Percentiles rank a stretch among this genome's conserved stretches.
Conservation (phyloP, 2,797 vertebrate genomes). For the Gastrophryne carolinensis region DNA sequence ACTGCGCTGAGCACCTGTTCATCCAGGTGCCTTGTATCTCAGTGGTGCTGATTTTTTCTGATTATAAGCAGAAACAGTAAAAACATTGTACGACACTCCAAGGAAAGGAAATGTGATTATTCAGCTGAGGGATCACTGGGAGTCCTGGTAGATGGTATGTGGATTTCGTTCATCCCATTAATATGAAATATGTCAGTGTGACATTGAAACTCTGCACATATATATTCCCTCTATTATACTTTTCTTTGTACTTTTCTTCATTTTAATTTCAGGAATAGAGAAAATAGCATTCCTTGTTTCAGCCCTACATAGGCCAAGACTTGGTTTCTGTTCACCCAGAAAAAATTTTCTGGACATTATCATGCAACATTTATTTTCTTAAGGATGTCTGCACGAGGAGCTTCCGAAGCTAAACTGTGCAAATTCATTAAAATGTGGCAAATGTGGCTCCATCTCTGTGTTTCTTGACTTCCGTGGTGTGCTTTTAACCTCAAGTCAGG, state of each 20-base stretch:
- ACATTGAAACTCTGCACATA: not conserved
- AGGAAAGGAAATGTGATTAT: slow-evolving; percentile 1
- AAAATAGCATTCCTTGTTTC: not conserved
- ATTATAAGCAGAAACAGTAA: slow-evolving; percentile 5
- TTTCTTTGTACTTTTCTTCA: too few relatives aligned
- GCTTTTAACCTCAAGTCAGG: too few relatives aligned
- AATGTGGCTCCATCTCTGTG: too few relatives aligned
- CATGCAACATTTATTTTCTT: too few relatives aligned
- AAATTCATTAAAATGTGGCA: too few relatives aligned
- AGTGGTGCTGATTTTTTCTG: not conserved
- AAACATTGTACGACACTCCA: not conserved
- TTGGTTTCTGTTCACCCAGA: not conserved
- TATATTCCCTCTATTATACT: not conserved
- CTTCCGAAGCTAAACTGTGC: too few relatives aligned
- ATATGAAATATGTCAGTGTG: not conserved
- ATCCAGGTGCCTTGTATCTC: slow-evolving; percentile 11
- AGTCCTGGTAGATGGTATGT: not conserved
- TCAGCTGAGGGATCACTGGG: slow-evolving; percentile 3
- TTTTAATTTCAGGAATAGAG: too few relatives aligned
- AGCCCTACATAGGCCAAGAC: not conserved
- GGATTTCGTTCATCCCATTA: not conserved
- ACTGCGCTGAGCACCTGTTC: slow-evolving; percentile 21
- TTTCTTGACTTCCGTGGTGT: too few relatives aligned
- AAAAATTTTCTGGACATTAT: too few relatives aligned
- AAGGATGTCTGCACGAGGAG: too few relatives aligned